A percentile compares a stretch with the other conserved stretches of the same genome.
phyloP scores from a whole-genome alignment of 2,888 invertebrate genomes.

The Desoria tigrina region DNA sequence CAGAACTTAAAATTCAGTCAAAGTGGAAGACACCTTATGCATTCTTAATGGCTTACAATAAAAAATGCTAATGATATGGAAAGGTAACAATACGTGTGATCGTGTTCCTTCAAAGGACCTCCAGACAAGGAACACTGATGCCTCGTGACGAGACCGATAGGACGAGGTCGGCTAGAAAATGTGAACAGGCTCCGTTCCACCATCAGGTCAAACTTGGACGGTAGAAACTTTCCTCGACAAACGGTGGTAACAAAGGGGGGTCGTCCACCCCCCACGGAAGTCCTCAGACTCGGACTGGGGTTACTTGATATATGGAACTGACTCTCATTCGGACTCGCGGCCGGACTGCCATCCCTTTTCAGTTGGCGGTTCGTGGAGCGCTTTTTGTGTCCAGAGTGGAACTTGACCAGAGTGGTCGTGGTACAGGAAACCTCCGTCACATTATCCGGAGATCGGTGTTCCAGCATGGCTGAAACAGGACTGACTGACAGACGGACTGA shows the following conservation, averaged over 20 bases:
- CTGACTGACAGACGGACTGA: background rate
- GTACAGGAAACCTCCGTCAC: slow-evolving; percentile 7
- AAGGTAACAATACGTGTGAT: slow-evolving; percentile 10
- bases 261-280: slow-evolving; percentile 11
- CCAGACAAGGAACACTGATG: slow-evolving; percentile 48
- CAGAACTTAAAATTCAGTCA: no score
- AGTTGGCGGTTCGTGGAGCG: background rate
- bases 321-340: background rate
- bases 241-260: slow-evolving; percentile 53
- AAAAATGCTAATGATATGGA: no score
- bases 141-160: slow-evolving; percentile 43
- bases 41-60: no score
- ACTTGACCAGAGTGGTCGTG: slow-evolving; percentile 11
- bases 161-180: slow-evolving; percentile 51
- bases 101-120: slow-evolving; percentile 15
- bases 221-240: slow-evolving; percentile 50
- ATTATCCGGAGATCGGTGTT: slow-evolving; percentile 3
- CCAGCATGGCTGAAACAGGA: slow-evolving; percentile 14
- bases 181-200: slow-evolving; percentile 51
- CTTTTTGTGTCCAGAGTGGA: slow-evolving; percentile 1
- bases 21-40: no score
- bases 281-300: background rate
- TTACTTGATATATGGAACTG: background rate
- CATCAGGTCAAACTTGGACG: slow-evolving; percentile 52
- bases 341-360: background rate